Base-by-base conservation (phyloP, 1,140 invertebrate species). In the Anoplophora glabripennis region DNA sequence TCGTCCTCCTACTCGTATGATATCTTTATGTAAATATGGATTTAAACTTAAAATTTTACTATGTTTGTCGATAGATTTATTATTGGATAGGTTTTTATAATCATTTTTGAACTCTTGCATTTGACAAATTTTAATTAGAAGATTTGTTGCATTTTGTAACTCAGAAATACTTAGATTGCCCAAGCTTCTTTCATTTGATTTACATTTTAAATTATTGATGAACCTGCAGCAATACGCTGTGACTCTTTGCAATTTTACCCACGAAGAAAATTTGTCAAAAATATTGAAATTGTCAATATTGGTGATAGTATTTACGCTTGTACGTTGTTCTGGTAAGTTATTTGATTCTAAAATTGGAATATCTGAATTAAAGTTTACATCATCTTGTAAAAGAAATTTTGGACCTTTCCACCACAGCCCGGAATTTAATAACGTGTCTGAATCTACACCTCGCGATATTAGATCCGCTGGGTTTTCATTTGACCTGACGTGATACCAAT, bases 1-100 rank as follows among this genome's bases (percentile, higher is more conserved):
- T 49, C 77, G 57, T 17, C 77, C 74, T 1, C 77, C 77, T 1
- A 79, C 76, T 10, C 76, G 59, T 44, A 79, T 37, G 10, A 77
- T 34, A 10, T 67, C 64, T n/a, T 68, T 11, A 56, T 78, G 75
- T 8, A 80, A 38, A 52, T 74, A 75, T 15, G 76, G 76, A 21
- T 68, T 68, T n/a, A 77, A 57, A 36, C 46, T 14, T 12, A 15
- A 18, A 28, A 53, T 9, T 33, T 48, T 48, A 12, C 49, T 52
- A 28, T 2, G 5, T 5, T 28, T 28, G 5, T 5, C 5, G 5
- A 28, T 28, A 28, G 21, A 5, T 28, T 28, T 28, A 28, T 28
- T 28, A 28, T 28, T 2, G 2, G 5, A 28, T 28, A 28, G 5
- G 21, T 28, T 28, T 28, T 28, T 28, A 28, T 28, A 28, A 2